Conservation (phyloP, 2,113 vertebrate genomes). For the Carlito syrichta region DNA sequence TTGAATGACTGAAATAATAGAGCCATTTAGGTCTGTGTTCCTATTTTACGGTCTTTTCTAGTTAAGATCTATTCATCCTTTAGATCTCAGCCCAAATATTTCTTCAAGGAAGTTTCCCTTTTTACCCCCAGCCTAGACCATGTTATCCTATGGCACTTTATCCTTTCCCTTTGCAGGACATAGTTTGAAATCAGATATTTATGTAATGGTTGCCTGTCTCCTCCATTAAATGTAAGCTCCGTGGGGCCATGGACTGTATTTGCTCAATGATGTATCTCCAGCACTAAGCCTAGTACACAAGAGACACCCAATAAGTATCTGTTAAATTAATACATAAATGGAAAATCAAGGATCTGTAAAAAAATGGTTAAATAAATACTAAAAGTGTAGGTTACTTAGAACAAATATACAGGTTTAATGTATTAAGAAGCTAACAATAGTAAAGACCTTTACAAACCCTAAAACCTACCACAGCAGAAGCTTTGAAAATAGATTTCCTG, state of each 20-base stretch:
- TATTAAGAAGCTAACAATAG: slow-evolving; percentile 53
- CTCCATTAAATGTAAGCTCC: background rate
- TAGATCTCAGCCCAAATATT: background rate
- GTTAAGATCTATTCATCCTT: background rate
- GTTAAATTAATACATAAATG: background rate
- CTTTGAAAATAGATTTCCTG: background rate
- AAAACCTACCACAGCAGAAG: background rate
- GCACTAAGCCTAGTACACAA: background rate
- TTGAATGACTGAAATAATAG: background rate
- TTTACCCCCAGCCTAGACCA: background rate
- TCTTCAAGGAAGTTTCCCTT: background rate
- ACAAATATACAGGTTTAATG: slow-evolving; percentile 64
- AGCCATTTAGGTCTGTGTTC: background rate
- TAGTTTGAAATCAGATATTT: background rate
- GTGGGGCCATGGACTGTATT: background rate
- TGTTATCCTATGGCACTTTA: background rate
- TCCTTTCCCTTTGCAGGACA: background rate
- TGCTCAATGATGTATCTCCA: background rate
- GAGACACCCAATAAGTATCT: background rate
- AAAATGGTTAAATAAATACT: slow-evolving; percentile 68
- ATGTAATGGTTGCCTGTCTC: background rate
- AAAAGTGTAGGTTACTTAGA: slow-evolving; percentile 65
- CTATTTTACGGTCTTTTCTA: background rate
- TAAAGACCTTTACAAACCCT: slow-evolving; percentile 31
- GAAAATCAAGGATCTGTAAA: background rate